phyloP scores from a whole-genome alignment of 1,140 invertebrate genomes.

The Drosophila triauraria region DNA sequence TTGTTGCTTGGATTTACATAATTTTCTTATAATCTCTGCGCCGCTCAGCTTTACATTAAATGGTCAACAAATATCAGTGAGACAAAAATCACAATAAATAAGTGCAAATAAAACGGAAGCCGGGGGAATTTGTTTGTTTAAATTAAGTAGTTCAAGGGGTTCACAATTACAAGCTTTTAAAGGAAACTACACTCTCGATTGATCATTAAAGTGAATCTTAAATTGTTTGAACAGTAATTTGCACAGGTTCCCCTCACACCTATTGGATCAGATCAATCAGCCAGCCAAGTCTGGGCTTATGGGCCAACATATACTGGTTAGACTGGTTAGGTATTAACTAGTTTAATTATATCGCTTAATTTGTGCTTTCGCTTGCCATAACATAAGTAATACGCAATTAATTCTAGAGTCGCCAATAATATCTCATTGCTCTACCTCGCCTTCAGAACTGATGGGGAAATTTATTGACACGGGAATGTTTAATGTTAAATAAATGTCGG shows the following conservation, averaged over 20 bases:
- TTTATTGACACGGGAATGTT: conserved; percentile 39
- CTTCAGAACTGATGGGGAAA: conserved; percentile 4
- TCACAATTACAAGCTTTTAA: conserved; percentile 17
- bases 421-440: conserved; percentile 24
- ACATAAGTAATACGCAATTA: conserved; percentile 38
- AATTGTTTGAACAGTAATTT: conserved; percentile 8
- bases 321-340: conserved; percentile 30
- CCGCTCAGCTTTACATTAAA: conserved; percentile 9
- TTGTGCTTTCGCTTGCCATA: conserved; percentile 35
- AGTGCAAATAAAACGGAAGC: conserved; percentile 37
- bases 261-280: conserved; percentile 10
- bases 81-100: conserved; percentile 32
- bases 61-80: conserved; percentile 24
- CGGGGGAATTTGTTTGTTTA: conserved; percentile 28
- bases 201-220: conserved; percentile 7
- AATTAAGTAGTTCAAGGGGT: conserved; percentile 19
- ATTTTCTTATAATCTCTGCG: conserved; percentile 5
- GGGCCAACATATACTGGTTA: conserved; percentile 13
- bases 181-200: not conserved
- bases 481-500: conserved; percentile 9
- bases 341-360: conserved; percentile 36
- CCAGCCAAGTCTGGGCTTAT: conserved; percentile 5
- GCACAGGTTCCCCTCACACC: conserved; percentile 15
- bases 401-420: conserved; percentile 28
- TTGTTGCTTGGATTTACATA: conserved; percentile 7